Evolutionary conservation across 1,140 invertebrate species (phyloP), one percentile per base, ranked within the genome.

Genomic region (Gonatopus flavifemur): DNA sequence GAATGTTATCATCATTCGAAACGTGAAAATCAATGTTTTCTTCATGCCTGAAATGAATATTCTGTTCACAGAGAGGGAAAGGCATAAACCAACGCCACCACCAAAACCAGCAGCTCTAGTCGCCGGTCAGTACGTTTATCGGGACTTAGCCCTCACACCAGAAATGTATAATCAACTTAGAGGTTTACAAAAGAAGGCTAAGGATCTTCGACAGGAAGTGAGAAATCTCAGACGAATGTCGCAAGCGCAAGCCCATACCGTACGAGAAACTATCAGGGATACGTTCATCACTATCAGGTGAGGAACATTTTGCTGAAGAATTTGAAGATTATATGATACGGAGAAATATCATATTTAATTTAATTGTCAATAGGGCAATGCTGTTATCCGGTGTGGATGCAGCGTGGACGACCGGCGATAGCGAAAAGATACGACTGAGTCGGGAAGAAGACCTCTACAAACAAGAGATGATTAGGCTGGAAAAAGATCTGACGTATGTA

Each of bases 191-290:
- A 94, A 94, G 68, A 91, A 93, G 69, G 90, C 93, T 6, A 93
- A 90, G 66, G 93, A 96, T 72, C 80, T 98, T 13, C 82, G 90
- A 46, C 85, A 88, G 52, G 95, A 98, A 80, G 87, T 97, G 46
- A 83, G 89, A 48, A 91, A 92, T 64, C 77, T 98, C 18, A 81
- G 94, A 3, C 83, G 93, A 12, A 88, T 95, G 68, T 94, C 94
- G 2, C 88, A 96, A 70, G 85, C 93, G 1, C 94, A 97, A 69
- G 88, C 92, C 1, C 90, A 94, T 47, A 88, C 90, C 15, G 90
- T 97, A 49, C 83, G 91, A 25, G 94, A 98, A 70, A 88, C 92
- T 46, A 92, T 98, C 44, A 83, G 90, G 52, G 93, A 96, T 52
- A 89, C 92, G 8, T 91, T 91, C 62, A 88, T 92, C 49, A 88